These are phyloP conservation scores for Hydrozoanthus tunicans DNA, from an alignment of 64 coral and sea anemone species.

Conservation along the genomic window DNA sequence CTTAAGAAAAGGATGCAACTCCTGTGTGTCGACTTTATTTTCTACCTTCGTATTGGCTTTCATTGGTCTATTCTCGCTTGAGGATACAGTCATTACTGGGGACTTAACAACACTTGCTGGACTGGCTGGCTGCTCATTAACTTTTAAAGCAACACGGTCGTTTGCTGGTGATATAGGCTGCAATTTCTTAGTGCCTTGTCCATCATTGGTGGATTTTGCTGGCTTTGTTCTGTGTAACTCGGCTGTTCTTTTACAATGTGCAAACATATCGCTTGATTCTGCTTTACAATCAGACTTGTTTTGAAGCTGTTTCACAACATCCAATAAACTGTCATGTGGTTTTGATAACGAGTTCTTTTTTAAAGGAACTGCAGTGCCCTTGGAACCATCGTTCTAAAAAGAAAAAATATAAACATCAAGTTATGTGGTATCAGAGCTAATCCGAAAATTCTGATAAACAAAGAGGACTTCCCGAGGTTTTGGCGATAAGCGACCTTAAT, in stretches of 20 bases:
- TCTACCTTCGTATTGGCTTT: background rate
- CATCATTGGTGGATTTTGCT: background rate
- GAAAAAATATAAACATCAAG: background rate
- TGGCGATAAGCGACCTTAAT: no score
- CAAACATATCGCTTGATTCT: slow-evolving; percentile 26
- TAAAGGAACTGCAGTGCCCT: background rate
- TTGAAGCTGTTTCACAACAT: slow-evolving; percentile 6
- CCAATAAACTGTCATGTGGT: slow-evolving; percentile 16
- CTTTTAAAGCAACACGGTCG: background rate
- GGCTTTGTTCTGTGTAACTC: background rate
- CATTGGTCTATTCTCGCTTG: background rate
- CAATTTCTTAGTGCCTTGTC: background rate
- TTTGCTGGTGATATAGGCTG: background rate
- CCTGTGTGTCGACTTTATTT: background rate
- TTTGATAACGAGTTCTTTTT: slow-evolving; percentile 19
- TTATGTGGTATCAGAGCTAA: background rate
- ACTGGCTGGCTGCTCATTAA: background rate
- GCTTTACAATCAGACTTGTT: background rate
- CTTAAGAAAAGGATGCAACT: background rate
- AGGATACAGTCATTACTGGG: background rate
- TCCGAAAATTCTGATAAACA: no score
- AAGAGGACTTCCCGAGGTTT: no score
- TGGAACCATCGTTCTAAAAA: slow-evolving; percentile 35
- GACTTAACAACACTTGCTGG: background rate
- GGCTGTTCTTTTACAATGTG: slow-evolving; percentile 8